These are phyloP conservation scores for Balaeniceps rex DNA, from an alignment of 2,113 vertebrate species.

Conservation along the genomic window DNA sequence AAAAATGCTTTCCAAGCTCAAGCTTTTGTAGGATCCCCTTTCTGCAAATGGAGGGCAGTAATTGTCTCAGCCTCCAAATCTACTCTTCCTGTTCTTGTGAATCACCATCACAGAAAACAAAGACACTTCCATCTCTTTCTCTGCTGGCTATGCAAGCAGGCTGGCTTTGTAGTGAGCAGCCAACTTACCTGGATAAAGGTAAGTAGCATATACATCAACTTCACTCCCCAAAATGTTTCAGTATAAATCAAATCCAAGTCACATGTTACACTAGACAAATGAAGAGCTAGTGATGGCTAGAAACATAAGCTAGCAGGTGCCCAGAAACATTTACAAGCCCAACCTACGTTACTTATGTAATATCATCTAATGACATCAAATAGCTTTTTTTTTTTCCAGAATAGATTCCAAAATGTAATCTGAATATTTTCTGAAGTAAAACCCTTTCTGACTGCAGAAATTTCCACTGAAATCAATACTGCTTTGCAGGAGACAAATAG, in stretches of 20 bases:
- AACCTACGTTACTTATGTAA: fast-evolving
- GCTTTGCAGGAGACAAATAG: neutral
- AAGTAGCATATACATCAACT: neutral
- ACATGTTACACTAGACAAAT: neutral
- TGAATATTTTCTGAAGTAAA: neutral
- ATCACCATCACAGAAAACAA: neutral
- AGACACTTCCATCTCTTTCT: neutral
- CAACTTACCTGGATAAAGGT: neutral
- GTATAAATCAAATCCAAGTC: neutral
- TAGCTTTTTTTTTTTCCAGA: neutral
- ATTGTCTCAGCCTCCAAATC: neutral
- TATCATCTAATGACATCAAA: neutral
- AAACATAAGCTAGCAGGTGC: neutral
- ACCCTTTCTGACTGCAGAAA: neutral
- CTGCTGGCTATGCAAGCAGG: neutral
- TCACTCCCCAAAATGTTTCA: neutral
- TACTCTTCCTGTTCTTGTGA: neutral
- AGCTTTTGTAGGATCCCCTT: neutral
- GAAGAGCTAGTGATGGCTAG: neutral
- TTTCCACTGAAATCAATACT: neutral
- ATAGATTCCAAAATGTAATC: neutral
- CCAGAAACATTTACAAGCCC: neutral
- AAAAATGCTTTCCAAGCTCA: neutral
- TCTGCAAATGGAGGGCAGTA: neutral
- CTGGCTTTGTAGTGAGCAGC: neutral